Base-by-base conservation (phyloP, 2,888 invertebrate genomes). In the Drosophila ochracea region DNA sequence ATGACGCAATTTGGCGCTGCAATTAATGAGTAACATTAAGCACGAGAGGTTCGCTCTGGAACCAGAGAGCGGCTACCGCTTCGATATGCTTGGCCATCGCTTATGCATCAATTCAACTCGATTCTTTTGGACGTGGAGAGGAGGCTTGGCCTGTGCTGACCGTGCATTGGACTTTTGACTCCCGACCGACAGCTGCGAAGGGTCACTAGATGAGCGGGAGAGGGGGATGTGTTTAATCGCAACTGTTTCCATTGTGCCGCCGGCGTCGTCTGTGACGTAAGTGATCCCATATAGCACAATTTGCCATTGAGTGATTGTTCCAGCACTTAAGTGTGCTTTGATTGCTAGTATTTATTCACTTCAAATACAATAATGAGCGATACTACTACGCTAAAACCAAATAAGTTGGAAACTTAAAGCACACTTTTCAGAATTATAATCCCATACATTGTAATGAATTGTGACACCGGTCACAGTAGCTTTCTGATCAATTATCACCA, bases 1-100 rank as follows among this genome's bases (percentile, higher is more conserved):
- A 89, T 85, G 85, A 85, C 85, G 85, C 85, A 85, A 89, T 85
- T 85, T 47, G 73, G 52, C 67, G 69, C 52, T 86, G 82, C 82
- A 84, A 88, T 84, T 88, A 85, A 83, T 70, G 85, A 80, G 71
- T 73, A 82, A 87, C 78, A 76, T 73, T 49, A 73, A 82, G 84
- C 87, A 84, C 87, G 87, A 87, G 87, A 82, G 82, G 73, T 70
- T 68, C 66, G 64, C 47, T 58, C 41, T 50, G 65, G 73, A 82
- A 78, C 84, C 82, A 78, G 58, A 78, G 72, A 70, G 68, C 78
- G 62, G 43, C 68, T 47, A 31, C 30, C 41, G 33, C 19, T 35
- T 59, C 52, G 64, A 76, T 72, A 76, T 80, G 78, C 70, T 55
- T 53, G 50, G 30, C 74, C 47, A 47, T 43, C 25, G 39, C 21